These are phyloP conservation scores for Sebastolobus alascanus DNA, from an alignment of 2,797 vertebrate species.

Conservation along the genomic window DNA sequence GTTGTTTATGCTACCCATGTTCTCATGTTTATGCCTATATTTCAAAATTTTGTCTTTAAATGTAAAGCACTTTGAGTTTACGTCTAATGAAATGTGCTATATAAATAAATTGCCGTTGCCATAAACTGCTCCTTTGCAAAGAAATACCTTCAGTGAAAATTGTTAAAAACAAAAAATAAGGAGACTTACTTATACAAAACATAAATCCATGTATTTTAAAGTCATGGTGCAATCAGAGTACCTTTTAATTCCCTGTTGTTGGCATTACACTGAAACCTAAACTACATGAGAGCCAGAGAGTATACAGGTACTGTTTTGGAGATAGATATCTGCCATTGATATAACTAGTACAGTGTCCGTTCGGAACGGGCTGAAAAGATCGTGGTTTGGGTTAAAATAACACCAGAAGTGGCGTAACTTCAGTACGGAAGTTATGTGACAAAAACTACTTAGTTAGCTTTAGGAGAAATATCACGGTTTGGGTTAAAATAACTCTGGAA, in stretches of 20 bases:
- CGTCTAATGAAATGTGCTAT: background rate
- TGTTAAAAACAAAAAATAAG: background rate
- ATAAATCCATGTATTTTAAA: background rate
- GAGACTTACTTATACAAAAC: background rate
- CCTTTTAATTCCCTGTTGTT: background rate
- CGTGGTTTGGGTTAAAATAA: no score
- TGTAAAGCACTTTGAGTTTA: background rate
- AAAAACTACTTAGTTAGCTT: no score
- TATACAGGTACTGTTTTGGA: no score
- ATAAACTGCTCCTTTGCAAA: background rate
- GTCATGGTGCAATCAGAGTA: background rate
- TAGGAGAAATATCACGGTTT: no score
- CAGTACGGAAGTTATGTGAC: no score
- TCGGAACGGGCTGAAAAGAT: no score
- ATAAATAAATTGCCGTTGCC: background rate
- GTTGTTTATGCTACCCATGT: no score
- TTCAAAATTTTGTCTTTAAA: background rate
- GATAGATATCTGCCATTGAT: no score
- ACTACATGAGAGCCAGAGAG: background rate
- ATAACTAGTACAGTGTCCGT: no score
- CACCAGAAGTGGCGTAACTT: no score
- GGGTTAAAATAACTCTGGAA: no score
- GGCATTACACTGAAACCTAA: constrained; percentile 28
- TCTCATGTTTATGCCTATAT: background rate
- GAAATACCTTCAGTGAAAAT: background rate